Conservation (phyloP, 2,888 invertebrate species). For the Cosmia trapezina region DNA sequence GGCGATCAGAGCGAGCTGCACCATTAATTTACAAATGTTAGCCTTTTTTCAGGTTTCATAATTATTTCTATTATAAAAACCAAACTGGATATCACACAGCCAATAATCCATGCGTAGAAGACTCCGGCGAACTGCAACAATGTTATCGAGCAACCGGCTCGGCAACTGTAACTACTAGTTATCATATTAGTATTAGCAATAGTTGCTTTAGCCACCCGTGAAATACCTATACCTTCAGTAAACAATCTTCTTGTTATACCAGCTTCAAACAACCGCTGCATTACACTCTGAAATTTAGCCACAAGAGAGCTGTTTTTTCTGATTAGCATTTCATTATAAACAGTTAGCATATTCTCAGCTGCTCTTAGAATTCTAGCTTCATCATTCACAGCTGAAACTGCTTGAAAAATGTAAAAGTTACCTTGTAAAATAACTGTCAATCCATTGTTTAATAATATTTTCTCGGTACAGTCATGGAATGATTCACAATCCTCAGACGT, state of each 20-base stretch:
- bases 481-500: conserved; percentile 72
- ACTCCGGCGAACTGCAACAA: conserved; percentile 74
- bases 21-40: not conserved
- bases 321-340: conserved; percentile 82
- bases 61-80: conserved; percentile 74
- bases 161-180: conserved; percentile 79
- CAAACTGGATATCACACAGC: conserved; percentile 72
- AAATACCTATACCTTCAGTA: conserved; percentile 77
- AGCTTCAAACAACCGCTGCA: conserved; percentile 77
- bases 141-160: conserved; percentile 78
- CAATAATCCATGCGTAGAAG: conserved; percentile 72
- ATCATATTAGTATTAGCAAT: conserved; percentile 73
- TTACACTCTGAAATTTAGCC: conserved; percentile 66
- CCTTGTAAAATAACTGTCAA: conserved; percentile 75
- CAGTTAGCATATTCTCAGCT: conserved; percentile 74
- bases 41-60: conserved; percentile 23
- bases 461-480: conserved; percentile 72
- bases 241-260: conserved; percentile 80
- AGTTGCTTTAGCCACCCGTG: conserved; percentile 72
- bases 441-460: conserved; percentile 72
- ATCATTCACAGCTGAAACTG: conserved; percentile 72
- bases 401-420: conserved; percentile 74
- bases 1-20: too few species aligned
- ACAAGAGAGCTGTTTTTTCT: conserved; percentile 72
- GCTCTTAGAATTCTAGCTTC: conserved; percentile 78